Evolutionary conservation across 2,888 invertebrate species (phyloP).

Genomic region (Archips crataeganus): DNA sequence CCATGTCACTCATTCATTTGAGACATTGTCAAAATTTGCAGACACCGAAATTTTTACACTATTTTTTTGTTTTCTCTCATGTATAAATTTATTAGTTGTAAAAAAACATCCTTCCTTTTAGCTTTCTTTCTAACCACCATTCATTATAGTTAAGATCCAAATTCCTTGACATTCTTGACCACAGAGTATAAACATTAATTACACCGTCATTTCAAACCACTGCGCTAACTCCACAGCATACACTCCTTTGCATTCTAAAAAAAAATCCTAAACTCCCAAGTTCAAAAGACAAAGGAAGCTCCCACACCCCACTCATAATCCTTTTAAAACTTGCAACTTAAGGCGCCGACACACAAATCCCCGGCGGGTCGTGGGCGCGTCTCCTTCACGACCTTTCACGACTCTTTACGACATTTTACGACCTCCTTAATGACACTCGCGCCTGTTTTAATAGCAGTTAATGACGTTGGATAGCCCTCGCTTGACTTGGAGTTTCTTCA

Average conservation of each 20-base stretch:
- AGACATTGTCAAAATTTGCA: too few species aligned
- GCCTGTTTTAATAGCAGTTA: constrained; percentile 70
- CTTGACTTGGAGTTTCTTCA: constrained; percentile 37
- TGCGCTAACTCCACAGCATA: neutral
- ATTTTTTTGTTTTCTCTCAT: too few species aligned
- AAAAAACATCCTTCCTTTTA: too few species aligned
- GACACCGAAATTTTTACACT: too few species aligned
- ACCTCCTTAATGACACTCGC: constrained; percentile 48
- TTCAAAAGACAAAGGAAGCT: constrained; percentile 29
- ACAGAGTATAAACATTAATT: too few species aligned
- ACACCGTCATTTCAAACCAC: neutral
- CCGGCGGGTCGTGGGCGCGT: constrained; percentile 48
- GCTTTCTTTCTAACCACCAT: too few species aligned
- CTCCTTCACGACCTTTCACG: constrained; percentile 44
- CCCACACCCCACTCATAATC: constrained; percentile 40
- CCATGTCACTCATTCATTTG: too few species aligned
- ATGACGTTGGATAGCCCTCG: constrained; percentile 67
- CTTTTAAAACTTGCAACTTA: constrained; percentile 46
- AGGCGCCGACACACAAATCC: constrained; percentile 55
- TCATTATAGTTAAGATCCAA: too few species aligned
- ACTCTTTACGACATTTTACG: constrained; percentile 48
- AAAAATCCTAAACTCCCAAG: neutral
- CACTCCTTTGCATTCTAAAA: neutral
- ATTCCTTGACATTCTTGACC: too few species aligned
- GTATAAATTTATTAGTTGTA: too few species aligned